phyloP scores from a whole-genome alignment of 2,113 vertebrate genomes.

The Anolis sagrei region DNA sequence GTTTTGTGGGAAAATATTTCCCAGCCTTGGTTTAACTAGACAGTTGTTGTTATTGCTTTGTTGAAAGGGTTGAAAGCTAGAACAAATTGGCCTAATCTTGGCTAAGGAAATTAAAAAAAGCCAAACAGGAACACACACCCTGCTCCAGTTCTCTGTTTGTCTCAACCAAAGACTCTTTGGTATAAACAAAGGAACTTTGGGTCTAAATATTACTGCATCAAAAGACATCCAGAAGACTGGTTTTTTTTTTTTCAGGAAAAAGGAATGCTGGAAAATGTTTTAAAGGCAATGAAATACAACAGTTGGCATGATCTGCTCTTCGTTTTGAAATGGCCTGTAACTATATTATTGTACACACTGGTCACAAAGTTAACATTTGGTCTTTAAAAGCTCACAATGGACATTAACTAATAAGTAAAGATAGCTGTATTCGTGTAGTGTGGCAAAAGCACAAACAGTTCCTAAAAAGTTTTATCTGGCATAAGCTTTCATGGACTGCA shows the following conservation, averaged over 20 bases:
- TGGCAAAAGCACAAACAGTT: too few relatives aligned
- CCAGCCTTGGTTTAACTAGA: constrained; percentile 34
- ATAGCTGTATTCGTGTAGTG: too few relatives aligned
- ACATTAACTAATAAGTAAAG: constrained; percentile 31
- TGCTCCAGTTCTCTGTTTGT: constrained; percentile 18
- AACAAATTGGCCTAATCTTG: constrained; percentile 58
- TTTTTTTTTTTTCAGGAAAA: constrained; percentile 26
- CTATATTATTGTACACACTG: not conserved
- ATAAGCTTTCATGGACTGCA: too few relatives aligned
- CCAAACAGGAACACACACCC: constrained; percentile 35
- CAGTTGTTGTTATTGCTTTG: not conserved
- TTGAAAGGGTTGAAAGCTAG: constrained; percentile 57
- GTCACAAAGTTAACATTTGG: constrained; percentile 45
- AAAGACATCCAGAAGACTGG: constrained; percentile 38
- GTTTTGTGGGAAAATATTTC: not conserved
- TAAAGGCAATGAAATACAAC: constrained; percentile 45
- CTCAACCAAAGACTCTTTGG: constrained; percentile 28
- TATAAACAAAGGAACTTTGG: constrained; percentile 41
- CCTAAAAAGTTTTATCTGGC: too few relatives aligned
- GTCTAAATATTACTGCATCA: constrained; percentile 31
- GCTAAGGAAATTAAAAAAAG: constrained; percentile 33
- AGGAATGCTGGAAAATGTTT: constrained; percentile 42
- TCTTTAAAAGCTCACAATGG: constrained; percentile 56
- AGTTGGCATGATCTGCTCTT: constrained; percentile 50
- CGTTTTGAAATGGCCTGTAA: constrained; percentile 44